Percentiles rank a stretch among this genome's conserved stretches.
Conservation (phyloP, 2,888 invertebrate species). For the Nomada fabriciana region DNA sequence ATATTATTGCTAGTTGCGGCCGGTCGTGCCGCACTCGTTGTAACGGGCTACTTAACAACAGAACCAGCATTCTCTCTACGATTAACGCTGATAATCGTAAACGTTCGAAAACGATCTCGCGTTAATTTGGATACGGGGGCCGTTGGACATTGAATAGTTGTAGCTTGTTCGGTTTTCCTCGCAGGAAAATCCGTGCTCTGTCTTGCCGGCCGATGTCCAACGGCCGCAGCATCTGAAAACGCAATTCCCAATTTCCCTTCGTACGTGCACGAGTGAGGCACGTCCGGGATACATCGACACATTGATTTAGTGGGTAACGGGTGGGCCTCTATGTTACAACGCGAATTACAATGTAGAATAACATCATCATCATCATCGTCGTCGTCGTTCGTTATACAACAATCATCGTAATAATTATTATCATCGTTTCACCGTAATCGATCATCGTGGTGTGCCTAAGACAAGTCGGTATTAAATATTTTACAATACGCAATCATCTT, state of each 20-base stretch:
- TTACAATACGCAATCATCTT: slow-evolving; percentile 83
- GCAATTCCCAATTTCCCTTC: slow-evolving; percentile 1
- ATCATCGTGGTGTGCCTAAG: slow-evolving; percentile 79
- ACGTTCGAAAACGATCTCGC: slow-evolving; percentile 29
- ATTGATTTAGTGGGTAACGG: slow-evolving; percentile 81
- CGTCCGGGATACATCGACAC: slow-evolving; percentile 82
- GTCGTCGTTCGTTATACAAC: slow-evolving; percentile 69
- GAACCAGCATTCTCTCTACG: slow-evolving; percentile 8
- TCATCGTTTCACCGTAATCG: slow-evolving; percentile 71
- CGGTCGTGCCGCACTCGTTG: slow-evolving; percentile 77
- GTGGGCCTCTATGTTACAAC: slow-evolving; percentile 81
- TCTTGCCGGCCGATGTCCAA: slow-evolving; percentile 52
- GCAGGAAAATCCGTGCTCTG: slow-evolving; percentile 51
- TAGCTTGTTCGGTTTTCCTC: slow-evolving; percentile 23
- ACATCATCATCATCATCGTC: slow-evolving; percentile 63
- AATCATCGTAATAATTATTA: slow-evolving; percentile 72
- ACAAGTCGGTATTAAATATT: slow-evolving; percentile 82
- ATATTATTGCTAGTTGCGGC: slow-evolving; percentile 82
- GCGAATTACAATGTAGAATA: slow-evolving; percentile 78
- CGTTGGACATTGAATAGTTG: slow-evolving; percentile 48
- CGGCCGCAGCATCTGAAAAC: slow-evolving; percentile 32
- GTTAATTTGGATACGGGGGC: slow-evolving; percentile 24
- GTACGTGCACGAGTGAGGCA: slow-evolving; percentile 72
- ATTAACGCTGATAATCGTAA: slow-evolving; percentile 18
- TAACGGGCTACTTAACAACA: slow-evolving; percentile 48